Conservation (phyloP, 2,113 vertebrate species). For the Pluvialis apricaria region DNA sequence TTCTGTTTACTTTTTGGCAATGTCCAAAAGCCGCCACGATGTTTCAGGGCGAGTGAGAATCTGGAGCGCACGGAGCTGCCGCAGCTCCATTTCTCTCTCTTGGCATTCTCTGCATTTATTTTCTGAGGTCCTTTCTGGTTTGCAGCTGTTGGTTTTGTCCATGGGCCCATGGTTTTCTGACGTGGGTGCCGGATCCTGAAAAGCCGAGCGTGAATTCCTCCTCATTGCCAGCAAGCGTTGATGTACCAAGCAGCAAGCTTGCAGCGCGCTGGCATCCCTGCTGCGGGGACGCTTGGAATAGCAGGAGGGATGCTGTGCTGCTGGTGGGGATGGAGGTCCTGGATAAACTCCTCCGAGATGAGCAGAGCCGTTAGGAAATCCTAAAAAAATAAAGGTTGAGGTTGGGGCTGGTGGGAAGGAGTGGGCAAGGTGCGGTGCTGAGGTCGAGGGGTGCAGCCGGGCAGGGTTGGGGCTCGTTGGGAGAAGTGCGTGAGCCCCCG, state of each 20-base stretch:
- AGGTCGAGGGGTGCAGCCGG: neutral
- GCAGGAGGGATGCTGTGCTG: neutral
- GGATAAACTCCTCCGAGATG: neutral
- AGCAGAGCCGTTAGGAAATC: neutral
- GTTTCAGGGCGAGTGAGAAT: neutral
- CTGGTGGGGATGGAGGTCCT: neutral
- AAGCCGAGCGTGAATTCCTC: accelerated
- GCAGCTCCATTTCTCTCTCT: neutral
- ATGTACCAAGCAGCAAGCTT: neutral
- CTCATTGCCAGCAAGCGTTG: neutral
- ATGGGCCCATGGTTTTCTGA: neutral
- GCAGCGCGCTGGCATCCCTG: neutral
- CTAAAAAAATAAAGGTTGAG: neutral
- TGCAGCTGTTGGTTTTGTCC: neutral
- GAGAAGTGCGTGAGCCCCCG: neutral
- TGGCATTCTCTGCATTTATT: constrained; percentile 7
- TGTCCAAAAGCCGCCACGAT: neutral
- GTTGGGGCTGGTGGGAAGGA: neutral
- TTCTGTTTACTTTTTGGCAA: constrained; percentile 34
- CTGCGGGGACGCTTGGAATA: neutral
- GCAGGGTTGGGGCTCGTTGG: neutral
- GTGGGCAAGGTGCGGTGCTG: neutral
- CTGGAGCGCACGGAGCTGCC: neutral
- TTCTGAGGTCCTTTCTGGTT: neutral
- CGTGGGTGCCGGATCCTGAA: neutral